Evolutionary conservation across 2,113 vertebrate genomes (phyloP).

Genomic region (Colinus virginianus): DNA sequence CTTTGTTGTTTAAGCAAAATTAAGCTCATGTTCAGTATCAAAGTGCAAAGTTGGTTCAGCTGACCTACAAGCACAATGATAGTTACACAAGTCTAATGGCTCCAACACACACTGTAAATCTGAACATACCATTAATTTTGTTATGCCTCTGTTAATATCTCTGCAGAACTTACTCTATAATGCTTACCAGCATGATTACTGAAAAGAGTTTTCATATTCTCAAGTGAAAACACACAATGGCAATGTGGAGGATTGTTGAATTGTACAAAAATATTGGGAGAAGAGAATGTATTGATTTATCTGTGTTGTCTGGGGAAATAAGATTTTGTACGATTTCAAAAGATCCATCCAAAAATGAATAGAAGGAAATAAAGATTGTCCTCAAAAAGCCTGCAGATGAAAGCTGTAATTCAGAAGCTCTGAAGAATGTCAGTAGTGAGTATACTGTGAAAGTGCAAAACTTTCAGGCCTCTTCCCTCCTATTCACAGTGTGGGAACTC

Average conservation of each 20-base stretch:
- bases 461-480: neutral
- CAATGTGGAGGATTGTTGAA: neutral
- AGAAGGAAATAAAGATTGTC: neutral
- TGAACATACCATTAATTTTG: neutral
- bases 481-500: neutral
- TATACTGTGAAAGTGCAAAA: slow-evolving; percentile 24
- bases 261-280: slow-evolving; percentile 10
- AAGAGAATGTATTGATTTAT: slow-evolving; percentile 4
- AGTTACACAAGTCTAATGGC: neutral
- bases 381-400: neutral
- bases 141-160: neutral
- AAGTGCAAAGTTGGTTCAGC: neutral
- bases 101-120: neutral
- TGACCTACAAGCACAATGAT: neutral
- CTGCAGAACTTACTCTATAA: neutral
- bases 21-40: neutral
- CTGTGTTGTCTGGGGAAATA: neutral
- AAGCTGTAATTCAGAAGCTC: neutral
- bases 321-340: slow-evolving; percentile 2
- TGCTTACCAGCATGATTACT: neutral
- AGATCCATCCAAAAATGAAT: neutral
- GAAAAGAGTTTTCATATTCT: neutral
- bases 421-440: neutral
- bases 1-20: slow-evolving; percentile 1
- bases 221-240: neutral